Base-by-base conservation (phyloP, 2,888 invertebrate genomes). In the Seira ritae region DNA sequence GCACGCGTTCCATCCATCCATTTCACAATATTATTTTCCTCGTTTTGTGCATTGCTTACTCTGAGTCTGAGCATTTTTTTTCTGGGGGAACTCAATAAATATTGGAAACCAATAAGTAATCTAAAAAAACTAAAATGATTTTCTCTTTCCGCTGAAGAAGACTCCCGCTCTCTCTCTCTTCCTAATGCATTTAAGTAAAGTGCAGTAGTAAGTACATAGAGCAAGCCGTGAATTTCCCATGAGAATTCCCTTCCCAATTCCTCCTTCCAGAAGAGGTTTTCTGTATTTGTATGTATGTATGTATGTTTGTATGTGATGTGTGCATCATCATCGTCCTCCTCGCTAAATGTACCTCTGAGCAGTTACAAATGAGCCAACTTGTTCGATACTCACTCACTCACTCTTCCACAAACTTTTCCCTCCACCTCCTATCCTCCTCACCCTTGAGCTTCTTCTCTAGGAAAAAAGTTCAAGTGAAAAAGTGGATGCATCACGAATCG, bases 121-220 rank as follows among this genome's bases (percentile, higher is more conserved):
- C 42, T 42, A 42, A 12, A 42, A n/a, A 42, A 42, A 42, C 42
- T 42, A 42, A 42, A 42, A 42, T 42, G 42, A 42, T 42, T 42
- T 42, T 42, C 42, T 42, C 12, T 42, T 42, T 42, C 42, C 42
- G 42, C 42, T 42, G 42, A 42, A 42, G 42, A 42, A n/a, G n/a
- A n/a, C n/a, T n/a, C n/a, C n/a, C n/a, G n/a, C n/a, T n/a, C n/a
- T n/a, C n/a, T n/a, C 42, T 42, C 42, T 42, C 42, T 42, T 42
- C 42, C 42, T 68, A 68, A 68, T 68, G 68, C 68, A 37, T 23
- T 68, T 68, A 68, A 68, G 37, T 37, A 37, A 68, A 68, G 68
- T 68, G 37, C 31, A 37, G n/a, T 42, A n/a, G n/a, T n/a, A n/a
- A n/a, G n/a, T n/a, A n/a, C n/a, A n/a, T n/a, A 12, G 6, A 42